Conservation (phyloP, 1,140 invertebrate species). For the Melipona quadrifasciata region DNA sequence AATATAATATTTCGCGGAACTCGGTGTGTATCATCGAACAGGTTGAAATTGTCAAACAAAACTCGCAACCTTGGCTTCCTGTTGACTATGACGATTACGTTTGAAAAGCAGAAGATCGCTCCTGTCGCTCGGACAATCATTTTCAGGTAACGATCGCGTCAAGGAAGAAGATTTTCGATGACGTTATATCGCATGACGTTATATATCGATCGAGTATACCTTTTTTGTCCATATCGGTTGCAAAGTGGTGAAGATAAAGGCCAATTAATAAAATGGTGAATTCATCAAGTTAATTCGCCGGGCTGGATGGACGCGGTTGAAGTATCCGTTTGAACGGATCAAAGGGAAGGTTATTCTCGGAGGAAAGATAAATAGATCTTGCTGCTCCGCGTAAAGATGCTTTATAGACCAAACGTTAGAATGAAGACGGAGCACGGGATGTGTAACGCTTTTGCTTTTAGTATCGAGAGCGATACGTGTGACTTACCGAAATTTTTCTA, state of each 20-base stretch:
- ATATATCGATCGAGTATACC: slow-evolving; percentile 45
- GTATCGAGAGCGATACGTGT: slow-evolving; percentile 3
- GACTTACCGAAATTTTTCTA: not conserved
- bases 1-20: not conserved
- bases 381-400: slow-evolving; percentile 48
- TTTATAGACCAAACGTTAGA: slow-evolving; percentile 50
- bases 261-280: slow-evolving; percentile 53
- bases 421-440: slow-evolving; percentile 21
- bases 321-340: slow-evolving; percentile 63
- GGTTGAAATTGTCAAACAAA: not conserved
- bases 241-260: not conserved
- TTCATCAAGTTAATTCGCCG: slow-evolving; percentile 34
- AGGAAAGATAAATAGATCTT: slow-evolving; percentile 62
- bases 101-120: not conserved
- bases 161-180: not conserved
- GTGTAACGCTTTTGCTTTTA: slow-evolving; percentile 46
- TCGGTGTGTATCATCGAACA: not conserved
- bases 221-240: slow-evolving; percentile 66
- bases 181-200: not conserved
- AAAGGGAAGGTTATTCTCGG: slow-evolving; percentile 59
- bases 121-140: not conserved
- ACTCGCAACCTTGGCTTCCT: slow-evolving; percentile 21
- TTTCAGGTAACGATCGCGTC: not conserved
- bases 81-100: not conserved
- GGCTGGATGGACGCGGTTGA: slow-evolving; percentile 18